Percentiles rank a stretch among this genome's conserved stretches.
phyloP scores from a whole-genome alignment of 1,140 invertebrate genomes.

The Xylocopa sonorina region DNA sequence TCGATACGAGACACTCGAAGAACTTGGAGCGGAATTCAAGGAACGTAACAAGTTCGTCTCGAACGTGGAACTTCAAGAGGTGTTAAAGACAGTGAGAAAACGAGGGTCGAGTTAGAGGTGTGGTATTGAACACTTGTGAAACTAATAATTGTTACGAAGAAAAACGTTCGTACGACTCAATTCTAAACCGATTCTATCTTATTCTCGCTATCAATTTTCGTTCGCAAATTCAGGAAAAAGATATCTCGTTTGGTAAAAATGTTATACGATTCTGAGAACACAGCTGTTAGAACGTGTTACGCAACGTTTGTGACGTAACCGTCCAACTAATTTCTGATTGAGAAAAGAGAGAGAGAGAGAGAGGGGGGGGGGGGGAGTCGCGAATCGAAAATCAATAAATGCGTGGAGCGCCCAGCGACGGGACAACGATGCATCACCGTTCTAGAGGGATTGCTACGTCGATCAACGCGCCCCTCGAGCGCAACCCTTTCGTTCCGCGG shows the following conservation, averaged over 20 bases:
- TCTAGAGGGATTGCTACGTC: slow-evolving; percentile 22
- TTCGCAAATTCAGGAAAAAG: too few relatives aligned
- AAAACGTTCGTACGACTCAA: neutral
- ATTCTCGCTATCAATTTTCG: too few relatives aligned
- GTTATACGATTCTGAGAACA: too few relatives aligned
- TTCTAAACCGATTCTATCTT: too few relatives aligned
- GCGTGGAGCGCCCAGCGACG: neutral
- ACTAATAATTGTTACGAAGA: too few relatives aligned
- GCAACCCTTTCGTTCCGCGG: slow-evolving; percentile 39
- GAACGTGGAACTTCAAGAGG: neutral
- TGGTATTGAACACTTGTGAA: too few relatives aligned
- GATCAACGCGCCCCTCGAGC: slow-evolving; percentile 39
- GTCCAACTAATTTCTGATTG: too few relatives aligned
- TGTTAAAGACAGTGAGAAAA: too few relatives aligned
- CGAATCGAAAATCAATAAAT: slow-evolving; percentile 55
- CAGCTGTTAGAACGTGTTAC: too few relatives aligned
- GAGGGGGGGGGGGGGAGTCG: neutral
- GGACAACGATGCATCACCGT: slow-evolving; percentile 16
- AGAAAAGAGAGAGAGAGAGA: neutral
- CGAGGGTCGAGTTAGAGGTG: neutral
- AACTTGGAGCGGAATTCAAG: slow-evolving; percentile 12
- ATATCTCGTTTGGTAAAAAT: too few relatives aligned
- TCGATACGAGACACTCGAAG: neutral
- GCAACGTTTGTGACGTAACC: too few relatives aligned
- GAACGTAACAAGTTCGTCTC: slow-evolving; percentile 9